These are phyloP conservation scores for Cheilosia urbana DNA, from an alignment of 2,888 invertebrate species.

Conservation along the genomic window DNA sequence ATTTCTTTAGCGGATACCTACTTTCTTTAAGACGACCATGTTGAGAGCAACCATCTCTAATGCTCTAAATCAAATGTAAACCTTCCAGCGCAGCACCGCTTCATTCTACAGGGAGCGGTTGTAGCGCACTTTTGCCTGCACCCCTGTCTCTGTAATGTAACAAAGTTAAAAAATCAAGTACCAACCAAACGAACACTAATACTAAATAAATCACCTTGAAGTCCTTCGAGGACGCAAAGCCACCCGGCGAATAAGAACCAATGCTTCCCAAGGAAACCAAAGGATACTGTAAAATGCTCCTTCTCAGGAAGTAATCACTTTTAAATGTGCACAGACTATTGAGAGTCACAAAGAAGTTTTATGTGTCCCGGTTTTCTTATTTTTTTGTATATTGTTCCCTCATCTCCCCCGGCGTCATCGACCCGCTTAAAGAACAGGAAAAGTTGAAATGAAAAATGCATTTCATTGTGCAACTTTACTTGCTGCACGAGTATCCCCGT, in stretches of 20 bases:
- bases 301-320: constrained; percentile 60
- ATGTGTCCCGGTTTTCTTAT: constrained; percentile 16
- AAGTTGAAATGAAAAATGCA: constrained; percentile 49
- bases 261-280: neutral
- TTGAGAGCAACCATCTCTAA: constrained; percentile 19
- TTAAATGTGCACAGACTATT: constrained; percentile 53
- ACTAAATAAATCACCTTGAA: constrained; percentile 70
- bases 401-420: neutral
- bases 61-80: constrained; percentile 52
- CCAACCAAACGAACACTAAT: constrained; percentile 65
- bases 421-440: constrained; percentile 6
- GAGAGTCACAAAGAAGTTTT: constrained; percentile 31
- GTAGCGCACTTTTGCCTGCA: constrained; percentile 12
- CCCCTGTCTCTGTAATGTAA: constrained; percentile 52
- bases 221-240: constrained; percentile 56
- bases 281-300: constrained; percentile 28
- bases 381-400: too few relatives aligned
- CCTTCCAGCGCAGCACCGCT: neutral
- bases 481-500: constrained; percentile 10
- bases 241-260: constrained; percentile 14
- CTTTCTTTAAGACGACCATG: neutral
- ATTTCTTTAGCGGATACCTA: constrained; percentile 21
- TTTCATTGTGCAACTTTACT: constrained; percentile 41
- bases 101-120: constrained; percentile 2
- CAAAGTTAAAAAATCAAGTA: constrained; percentile 70